These are phyloP conservation scores for Danio tinwini DNA, from an alignment of 2,797 vertebrate species.

Conservation along the genomic window DNA sequence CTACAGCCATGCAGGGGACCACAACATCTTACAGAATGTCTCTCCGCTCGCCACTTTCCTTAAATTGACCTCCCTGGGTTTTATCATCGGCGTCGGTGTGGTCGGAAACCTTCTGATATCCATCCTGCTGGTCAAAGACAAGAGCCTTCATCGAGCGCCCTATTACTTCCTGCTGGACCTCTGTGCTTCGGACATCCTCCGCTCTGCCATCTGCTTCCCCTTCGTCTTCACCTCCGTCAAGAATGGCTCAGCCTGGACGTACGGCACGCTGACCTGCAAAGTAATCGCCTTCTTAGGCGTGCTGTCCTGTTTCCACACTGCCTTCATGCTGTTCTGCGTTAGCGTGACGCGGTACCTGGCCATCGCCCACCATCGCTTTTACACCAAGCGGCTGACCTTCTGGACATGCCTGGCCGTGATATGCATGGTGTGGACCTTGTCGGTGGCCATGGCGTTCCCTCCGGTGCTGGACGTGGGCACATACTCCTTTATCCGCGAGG, in stretches of 20 bases:
- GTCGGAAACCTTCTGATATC: constrained; percentile 99
- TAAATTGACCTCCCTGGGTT: constrained; percentile 99
- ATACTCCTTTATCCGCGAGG: constrained; percentile 97
- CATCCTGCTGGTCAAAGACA: constrained; percentile 99
- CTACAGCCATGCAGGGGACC: constrained; percentile 99
- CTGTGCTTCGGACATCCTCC: constrained; percentile 97
- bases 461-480: constrained; percentile 98
- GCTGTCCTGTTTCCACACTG: constrained; percentile 98
- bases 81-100: constrained; percentile 98
- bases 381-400: constrained; percentile 97
- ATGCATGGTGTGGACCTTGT: constrained; percentile 99
- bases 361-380: constrained; percentile 98
- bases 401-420: constrained; percentile 99
- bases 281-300: constrained; percentile 99
- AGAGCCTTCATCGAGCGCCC: constrained; percentile 97
- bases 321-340: constrained; percentile 99
- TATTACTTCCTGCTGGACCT: constrained; percentile 99
- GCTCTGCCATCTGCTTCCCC: constrained; percentile 99
- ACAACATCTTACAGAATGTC: constrained; percentile 99
- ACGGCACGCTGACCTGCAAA: constrained; percentile 98
- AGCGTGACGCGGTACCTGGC: constrained; percentile 98
- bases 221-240: constrained; percentile 99
- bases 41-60: constrained; percentile 99
- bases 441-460: constrained; percentile 98
- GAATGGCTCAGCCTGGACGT: constrained; percentile 97